A percentile compares a stretch with the other conserved stretches of the same genome.
These are phyloP conservation scores for Trichomalopsis sarcophagae DNA, from an alignment of 1,140 invertebrate species.

Conservation along the genomic window DNA sequence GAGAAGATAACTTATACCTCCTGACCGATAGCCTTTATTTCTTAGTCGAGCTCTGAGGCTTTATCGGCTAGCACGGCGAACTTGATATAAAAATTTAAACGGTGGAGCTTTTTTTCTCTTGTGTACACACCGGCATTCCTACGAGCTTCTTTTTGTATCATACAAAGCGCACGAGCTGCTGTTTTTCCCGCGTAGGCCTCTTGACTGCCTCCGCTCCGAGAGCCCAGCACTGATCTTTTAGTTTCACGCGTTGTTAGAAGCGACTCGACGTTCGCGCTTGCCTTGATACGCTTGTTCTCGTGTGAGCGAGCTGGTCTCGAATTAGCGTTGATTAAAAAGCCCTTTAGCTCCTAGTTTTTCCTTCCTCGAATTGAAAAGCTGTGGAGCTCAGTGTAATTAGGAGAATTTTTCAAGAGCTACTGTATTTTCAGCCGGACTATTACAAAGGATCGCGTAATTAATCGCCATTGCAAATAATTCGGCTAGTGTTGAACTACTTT, in stretches of 20 bases:
- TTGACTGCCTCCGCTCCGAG: background rate
- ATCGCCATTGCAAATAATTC: too few relatives aligned
- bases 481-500: too few relatives aligned
- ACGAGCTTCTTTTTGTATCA: background rate
- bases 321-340: too few relatives aligned
- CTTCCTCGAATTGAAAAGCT: too few relatives aligned
- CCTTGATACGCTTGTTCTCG: background rate
- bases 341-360: too few relatives aligned
- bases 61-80: too few relatives aligned
- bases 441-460: too few relatives aligned
- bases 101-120: background rate
- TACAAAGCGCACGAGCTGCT: background rate
- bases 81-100: too few relatives aligned
- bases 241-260: background rate
- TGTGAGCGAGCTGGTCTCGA: too few relatives aligned
- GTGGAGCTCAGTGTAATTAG: too few relatives aligned
- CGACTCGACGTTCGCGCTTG: background rate
- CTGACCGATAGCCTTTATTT: background rate
- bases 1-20: background rate
- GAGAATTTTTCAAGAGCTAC: too few relatives aligned
- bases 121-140: background rate
- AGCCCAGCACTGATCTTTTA: background rate
- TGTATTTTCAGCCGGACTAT: too few relatives aligned
- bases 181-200: background rate
- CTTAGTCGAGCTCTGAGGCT: background rate